Evolutionary conservation across 2,797 vertebrate genomes (phyloP).

Genomic region (Brotula barbata): DNA sequence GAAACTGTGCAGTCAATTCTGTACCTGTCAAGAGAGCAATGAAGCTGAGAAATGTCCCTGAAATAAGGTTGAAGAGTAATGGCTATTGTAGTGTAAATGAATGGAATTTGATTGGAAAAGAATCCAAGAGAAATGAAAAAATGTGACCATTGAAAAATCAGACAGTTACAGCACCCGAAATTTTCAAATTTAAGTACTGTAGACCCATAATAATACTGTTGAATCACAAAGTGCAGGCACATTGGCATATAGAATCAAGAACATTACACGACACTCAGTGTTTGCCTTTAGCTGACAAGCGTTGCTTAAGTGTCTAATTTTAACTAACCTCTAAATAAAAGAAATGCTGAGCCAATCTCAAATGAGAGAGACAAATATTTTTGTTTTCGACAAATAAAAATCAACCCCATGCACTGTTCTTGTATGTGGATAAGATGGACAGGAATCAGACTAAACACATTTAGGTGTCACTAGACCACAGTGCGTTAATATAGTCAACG

Average conservation of each 20-base stretch:
- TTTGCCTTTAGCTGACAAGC: constrained; percentile 17
- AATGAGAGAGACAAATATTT: no score
- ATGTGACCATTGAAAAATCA: neutral
- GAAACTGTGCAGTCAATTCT: constrained; percentile 18
- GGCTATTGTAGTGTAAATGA: no score
- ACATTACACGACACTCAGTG: constrained; percentile 2
- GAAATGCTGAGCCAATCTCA: constrained; percentile 4
- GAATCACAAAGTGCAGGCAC: constrained; percentile 42
- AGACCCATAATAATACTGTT: constrained; percentile 18
- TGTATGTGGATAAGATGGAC: constrained; percentile 14
- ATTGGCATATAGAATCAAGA: neutral
- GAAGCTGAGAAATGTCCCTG: constrained; percentile 1
- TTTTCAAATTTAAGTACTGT: neutral
- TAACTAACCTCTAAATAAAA: constrained; percentile 7
- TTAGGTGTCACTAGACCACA: constrained; percentile 38
- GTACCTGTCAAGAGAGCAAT: constrained; percentile 42
- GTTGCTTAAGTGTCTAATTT: no score
- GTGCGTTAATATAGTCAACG: constrained; percentile 32
- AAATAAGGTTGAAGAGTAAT: constrained; percentile 45
- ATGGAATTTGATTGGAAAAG: neutral
- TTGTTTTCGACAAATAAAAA: no score
- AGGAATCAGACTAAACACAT: constrained; percentile 19
- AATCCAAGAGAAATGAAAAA: constrained; percentile 13
- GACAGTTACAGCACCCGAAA: neutral
- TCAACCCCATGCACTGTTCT: constrained; percentile 1